phyloP scores from a whole-genome alignment of 2,113 vertebrate species.

The Ammospiza caudacuta region DNA sequence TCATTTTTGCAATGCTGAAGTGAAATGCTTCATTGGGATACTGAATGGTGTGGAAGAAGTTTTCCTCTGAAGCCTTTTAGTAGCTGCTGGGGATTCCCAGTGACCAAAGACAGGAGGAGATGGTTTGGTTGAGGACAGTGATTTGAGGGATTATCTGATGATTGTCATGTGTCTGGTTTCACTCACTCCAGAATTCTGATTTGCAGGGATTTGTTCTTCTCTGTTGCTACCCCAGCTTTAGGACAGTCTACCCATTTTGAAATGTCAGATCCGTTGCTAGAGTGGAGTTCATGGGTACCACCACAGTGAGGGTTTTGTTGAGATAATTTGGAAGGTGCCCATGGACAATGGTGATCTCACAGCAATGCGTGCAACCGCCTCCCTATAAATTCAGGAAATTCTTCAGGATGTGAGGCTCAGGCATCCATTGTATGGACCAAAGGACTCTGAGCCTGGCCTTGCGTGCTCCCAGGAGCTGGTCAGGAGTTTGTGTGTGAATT shows the following conservation, averaged over 20 bases:
- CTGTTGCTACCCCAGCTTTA: not conserved
- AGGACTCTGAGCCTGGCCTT: not conserved
- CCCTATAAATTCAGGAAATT: not conserved
- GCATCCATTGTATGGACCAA: rapidly evolving
- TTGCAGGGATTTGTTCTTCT: not conserved
- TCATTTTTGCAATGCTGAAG: not conserved
- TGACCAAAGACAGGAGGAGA: not conserved
- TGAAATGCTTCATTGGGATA: not conserved
- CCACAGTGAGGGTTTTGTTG: not conserved
- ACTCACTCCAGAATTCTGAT: not conserved
- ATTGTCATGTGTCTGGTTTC: not conserved
- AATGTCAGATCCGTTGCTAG: not conserved
- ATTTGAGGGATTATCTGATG: not conserved
- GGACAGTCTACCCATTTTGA: not conserved
- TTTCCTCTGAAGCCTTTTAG: not conserved
- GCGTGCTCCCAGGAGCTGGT: not conserved
- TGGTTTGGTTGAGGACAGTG: not conserved
- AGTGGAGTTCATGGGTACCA: not conserved
- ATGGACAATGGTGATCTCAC: not conserved
- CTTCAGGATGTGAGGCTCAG: not conserved
- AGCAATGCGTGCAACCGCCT: not conserved
- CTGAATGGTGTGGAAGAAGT: not conserved
- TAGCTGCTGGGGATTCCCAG: not conserved
- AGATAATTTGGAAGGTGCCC: not conserved
- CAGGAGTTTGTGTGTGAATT: not conserved